A percentile compares a stretch with the other conserved stretches of the same genome.
Evolutionary conservation across 2,888 invertebrate species (phyloP).

Genomic region (Matsumyia berberina): DNA sequence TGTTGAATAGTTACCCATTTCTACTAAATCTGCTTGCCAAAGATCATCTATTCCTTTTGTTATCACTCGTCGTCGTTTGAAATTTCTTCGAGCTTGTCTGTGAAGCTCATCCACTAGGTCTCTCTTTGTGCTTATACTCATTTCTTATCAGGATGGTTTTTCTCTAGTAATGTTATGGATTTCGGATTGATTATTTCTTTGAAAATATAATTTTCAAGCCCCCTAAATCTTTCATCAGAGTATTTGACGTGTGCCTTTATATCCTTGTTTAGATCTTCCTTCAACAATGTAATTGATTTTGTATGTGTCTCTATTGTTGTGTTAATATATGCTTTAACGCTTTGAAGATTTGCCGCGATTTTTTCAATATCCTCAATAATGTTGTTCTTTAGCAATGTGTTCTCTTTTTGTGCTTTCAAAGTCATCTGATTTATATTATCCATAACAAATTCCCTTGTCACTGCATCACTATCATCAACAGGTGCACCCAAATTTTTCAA

Average conservation of each 20-base stretch:
- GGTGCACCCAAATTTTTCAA: conserved; percentile 32
- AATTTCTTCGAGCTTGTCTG: conserved; percentile 81
- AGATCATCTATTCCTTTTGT: conserved; percentile 82
- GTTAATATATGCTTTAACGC: conserved; percentile 19
- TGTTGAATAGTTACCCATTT: conserved; percentile 79
- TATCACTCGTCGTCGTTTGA: conserved; percentile 79
- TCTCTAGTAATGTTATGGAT: conserved; percentile 10
- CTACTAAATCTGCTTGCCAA: conserved; percentile 84
- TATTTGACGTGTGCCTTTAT: neutral
- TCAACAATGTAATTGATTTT: neutral
- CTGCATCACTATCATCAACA: conserved; percentile 37
- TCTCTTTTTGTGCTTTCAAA: conserved; percentile 10
- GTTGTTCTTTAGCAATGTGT: conserved; percentile 15
- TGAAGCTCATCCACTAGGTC: conserved; percentile 80
- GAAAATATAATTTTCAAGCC: conserved; percentile 23
- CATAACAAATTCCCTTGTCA: conserved; percentile 18
- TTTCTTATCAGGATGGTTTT: conserved; percentile 14
- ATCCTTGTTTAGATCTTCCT: no score
- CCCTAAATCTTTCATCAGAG: conserved; percentile 14
- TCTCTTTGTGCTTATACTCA: conserved; percentile 55
- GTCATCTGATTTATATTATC: conserved; percentile 6
- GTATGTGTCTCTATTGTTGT: conserved; percentile 8
- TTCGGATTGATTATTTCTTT: conserved; percentile 15
- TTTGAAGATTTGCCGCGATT: neutral
- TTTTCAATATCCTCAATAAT: conserved; percentile 8